These are phyloP conservation scores for Chrysomela aeneicollis DNA, from an alignment of 2,888 invertebrate species.

Conservation along the genomic window DNA sequence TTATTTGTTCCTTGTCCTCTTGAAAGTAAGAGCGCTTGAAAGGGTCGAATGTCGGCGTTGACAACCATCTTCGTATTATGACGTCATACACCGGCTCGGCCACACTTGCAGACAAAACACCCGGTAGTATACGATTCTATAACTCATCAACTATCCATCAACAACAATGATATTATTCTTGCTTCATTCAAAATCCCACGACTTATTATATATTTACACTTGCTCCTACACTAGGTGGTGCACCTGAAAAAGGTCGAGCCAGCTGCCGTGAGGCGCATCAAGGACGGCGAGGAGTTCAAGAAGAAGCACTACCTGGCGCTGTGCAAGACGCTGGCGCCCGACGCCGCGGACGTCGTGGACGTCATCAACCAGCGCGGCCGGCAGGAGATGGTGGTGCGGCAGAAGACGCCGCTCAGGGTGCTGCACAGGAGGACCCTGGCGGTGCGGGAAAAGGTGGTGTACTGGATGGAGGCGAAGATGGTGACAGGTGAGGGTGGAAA, in stretches of 20 bases:
- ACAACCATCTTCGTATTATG: too few relatives aligned
- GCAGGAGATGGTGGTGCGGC: slow-evolving; percentile 67
- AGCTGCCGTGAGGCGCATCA: slow-evolving; percentile 22
- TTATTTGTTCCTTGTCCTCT: too few relatives aligned
- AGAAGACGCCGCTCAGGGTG: slow-evolving; percentile 91
- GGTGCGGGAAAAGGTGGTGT: slow-evolving; percentile 71
- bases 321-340: slow-evolving; percentile 64
- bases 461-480: slow-evolving; percentile 68
- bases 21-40: too few relatives aligned
- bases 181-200: too few relatives aligned
- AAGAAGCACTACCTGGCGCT: slow-evolving; percentile 87
- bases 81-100: too few relatives aligned
- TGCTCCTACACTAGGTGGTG: too few relatives aligned
- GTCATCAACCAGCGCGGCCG: slow-evolving; percentile 55
- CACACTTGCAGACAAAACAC: too few relatives aligned
- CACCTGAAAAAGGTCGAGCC: slow-evolving; percentile 57
- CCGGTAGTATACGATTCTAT: too few relatives aligned
- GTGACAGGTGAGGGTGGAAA: slow-evolving; percentile 59
- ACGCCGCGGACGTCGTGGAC: slow-evolving; percentile 64
- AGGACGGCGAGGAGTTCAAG: slow-evolving; percentile 82
- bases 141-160: too few relatives aligned
- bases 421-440: slow-evolving; percentile 84
- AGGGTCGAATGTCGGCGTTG: too few relatives aligned
- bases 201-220: too few relatives aligned
- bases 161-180: too few relatives aligned